Conservation (phyloP, 1,140 invertebrate genomes). For the Colletes gigas region DNA sequence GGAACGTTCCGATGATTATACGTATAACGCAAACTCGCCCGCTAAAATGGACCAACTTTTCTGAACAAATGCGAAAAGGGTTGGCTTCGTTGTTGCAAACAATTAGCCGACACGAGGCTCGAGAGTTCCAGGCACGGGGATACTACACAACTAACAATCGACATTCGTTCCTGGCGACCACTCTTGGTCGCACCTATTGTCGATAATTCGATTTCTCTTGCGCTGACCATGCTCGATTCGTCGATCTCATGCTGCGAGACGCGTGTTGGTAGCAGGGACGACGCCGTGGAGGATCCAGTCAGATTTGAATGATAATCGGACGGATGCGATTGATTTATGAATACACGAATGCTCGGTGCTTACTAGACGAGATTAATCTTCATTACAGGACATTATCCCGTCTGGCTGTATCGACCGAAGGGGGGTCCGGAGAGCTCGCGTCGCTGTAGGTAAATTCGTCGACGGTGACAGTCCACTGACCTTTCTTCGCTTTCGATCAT, state of each 20-base stretch:
- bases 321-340: constrained; percentile 76
- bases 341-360: constrained; percentile 59
- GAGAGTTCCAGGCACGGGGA: not conserved
- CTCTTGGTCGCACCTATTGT: constrained; percentile 30
- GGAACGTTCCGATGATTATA: too few species aligned
- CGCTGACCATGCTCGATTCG: constrained; percentile 26
- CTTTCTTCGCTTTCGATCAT: constrained; percentile 18
- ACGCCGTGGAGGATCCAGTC: constrained; percentile 40
- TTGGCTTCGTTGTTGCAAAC: not conserved
- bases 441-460: constrained; percentile 51
- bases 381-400: constrained; percentile 73
- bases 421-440: constrained; percentile 12
- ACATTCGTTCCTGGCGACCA: constrained; percentile 12
- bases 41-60: too few species aligned
- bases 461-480: constrained; percentile 39
- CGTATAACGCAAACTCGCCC: too few species aligned
- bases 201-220: constrained; percentile 26
- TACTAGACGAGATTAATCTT: constrained; percentile 75
- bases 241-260: constrained; percentile 37
- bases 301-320: constrained; percentile 77
- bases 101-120: not conserved
- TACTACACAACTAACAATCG: not conserved
- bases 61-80: not conserved
- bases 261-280: not conserved
- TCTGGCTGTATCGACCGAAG: constrained; percentile 38